These are phyloP conservation scores for Melanotaenia maccullochi DNA, from an alignment of 2,797 vertebrate species.

Conservation along the genomic window DNA sequence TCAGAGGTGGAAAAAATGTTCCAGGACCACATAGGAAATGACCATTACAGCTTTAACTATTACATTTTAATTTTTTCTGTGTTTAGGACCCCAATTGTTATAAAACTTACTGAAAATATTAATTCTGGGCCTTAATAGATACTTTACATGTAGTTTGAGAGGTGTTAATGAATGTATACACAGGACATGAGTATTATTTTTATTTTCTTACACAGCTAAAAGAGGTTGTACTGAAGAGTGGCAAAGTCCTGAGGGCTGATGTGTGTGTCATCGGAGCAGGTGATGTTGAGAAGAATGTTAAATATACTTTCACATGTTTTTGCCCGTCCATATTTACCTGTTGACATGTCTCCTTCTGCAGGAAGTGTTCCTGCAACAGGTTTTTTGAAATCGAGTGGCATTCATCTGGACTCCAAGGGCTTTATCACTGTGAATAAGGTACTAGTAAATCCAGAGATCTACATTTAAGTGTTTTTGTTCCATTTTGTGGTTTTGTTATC, in stretches of 20 bases:
- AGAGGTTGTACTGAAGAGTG: constrained; percentile 97
- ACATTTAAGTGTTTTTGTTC: not conserved
- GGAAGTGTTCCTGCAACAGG: constrained; percentile 91
- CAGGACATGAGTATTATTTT: constrained; percentile 13
- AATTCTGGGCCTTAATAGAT: not conserved
- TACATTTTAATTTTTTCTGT: too few species aligned
- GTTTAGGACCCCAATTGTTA: too few species aligned
- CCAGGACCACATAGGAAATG: not conserved
- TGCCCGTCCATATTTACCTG: not conserved
- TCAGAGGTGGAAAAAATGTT: not conserved
- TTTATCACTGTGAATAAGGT: constrained; percentile 98
- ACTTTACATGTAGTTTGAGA: constrained; percentile 17
- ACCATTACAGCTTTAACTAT: not conserved
- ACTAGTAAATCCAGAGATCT: not conserved
- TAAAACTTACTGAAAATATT: not conserved
- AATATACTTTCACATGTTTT: not conserved
- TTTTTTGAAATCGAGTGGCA: constrained; percentile 93
- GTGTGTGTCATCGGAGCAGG: constrained; percentile 96
- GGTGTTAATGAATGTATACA: not conserved
- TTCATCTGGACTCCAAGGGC: constrained; percentile 93
- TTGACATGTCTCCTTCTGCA: constrained; percentile 53
- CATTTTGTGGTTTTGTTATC: not conserved
- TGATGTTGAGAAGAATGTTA: constrained; percentile 66
- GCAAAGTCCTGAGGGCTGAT: constrained; percentile 94
- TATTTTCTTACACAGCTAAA: constrained; percentile 85